These are phyloP conservation scores for Apteryx mantelli DNA, from an alignment of 2,113 vertebrate species.

Conservation along the genomic window DNA sequence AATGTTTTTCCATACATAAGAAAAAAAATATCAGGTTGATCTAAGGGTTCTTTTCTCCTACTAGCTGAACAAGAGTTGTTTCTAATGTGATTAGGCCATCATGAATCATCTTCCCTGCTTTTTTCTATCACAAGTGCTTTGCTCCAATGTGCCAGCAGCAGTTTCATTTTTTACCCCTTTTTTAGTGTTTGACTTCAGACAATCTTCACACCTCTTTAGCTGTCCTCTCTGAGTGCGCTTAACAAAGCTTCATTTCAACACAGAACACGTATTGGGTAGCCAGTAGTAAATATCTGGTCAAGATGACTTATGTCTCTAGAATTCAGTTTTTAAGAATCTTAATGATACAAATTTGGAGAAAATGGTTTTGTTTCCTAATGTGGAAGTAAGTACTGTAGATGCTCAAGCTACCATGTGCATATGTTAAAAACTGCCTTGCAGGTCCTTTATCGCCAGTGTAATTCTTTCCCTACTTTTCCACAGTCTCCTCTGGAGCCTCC, in stretches of 20 bases:
- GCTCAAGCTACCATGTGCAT: background rate
- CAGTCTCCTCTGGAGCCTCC: background rate
- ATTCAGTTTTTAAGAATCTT: background rate
- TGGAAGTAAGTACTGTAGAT: background rate
- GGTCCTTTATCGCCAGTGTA: background rate
- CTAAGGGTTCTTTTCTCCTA: background rate
- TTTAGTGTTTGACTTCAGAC: background rate
- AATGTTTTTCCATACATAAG: background rate
- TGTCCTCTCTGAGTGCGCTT: background rate
- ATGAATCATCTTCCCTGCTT: background rate
- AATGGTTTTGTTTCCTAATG: background rate
- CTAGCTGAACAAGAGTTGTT: background rate
- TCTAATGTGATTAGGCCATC: background rate
- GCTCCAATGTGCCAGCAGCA: background rate
- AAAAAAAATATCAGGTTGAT: background rate
- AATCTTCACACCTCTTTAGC: background rate
- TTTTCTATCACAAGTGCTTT: background rate
- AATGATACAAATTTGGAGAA: background rate
- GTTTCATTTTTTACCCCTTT: background rate
- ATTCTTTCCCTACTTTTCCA: background rate
- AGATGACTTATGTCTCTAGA: background rate
- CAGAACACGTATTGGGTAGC: background rate
- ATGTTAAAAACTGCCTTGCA: background rate
- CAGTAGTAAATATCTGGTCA: background rate
- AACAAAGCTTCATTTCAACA: background rate